phyloP scores from a whole-genome alignment of 2,888 invertebrate genomes.

The Apamea anceps region DNA sequence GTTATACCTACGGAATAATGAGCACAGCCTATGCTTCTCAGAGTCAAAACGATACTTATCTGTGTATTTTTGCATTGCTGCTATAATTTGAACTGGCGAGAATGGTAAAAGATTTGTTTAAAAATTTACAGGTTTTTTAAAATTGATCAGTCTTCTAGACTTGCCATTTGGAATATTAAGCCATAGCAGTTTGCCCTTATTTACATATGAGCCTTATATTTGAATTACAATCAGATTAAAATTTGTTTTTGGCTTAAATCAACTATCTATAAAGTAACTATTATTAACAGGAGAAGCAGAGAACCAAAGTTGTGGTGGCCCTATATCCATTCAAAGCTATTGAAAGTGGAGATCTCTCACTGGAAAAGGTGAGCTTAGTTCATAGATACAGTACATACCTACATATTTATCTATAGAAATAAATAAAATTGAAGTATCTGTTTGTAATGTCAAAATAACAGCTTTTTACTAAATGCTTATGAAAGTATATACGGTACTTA shows the following conservation, averaged over 20 bases:
- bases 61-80: neutral
- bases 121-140: neutral
- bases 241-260: neutral
- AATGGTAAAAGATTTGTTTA: neutral
- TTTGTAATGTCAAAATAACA: neutral
- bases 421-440: neutral
- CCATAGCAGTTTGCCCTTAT: neutral
- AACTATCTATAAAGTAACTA: neutral
- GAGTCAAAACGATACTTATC: neutral
- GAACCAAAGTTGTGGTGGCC: conserved; percentile 96
- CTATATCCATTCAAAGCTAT: conserved; percentile 97
- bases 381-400: neutral
- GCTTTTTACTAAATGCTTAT: neutral
- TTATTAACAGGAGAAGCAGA: conserved; percentile 91
- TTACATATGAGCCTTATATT: neutral
- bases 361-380: conserved; percentile 93
- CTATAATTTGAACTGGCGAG: neutral
- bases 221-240: neutral
- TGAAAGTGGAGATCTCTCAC: conserved; percentile 96
- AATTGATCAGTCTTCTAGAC: neutral
- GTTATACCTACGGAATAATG: neutral
- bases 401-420: neutral
- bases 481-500: too few relatives aligned
- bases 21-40: too few relatives aligned
- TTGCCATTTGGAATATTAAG: neutral